Evolutionary conservation across 2,113 vertebrate genomes (phyloP), one percentile per base, ranked within the genome.

Genomic region (Microcebus lehilahytsara): DNA sequence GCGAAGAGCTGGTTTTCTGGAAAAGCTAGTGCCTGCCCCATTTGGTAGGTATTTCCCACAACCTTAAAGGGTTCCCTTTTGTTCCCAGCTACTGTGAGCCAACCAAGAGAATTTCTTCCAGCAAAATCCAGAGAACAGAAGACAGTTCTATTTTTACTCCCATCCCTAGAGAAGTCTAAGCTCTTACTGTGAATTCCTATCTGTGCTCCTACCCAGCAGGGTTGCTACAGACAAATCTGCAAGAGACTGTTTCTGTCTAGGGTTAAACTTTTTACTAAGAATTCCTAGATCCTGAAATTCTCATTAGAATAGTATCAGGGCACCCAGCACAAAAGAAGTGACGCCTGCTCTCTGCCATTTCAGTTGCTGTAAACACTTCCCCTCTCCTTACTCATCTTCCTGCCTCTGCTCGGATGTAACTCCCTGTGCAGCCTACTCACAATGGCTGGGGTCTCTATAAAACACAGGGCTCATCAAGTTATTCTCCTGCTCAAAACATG

Each of bases 241-340:
- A 94, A 90, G n/a, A 64, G 0, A 93, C 53, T 86, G 17, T 23
- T 51, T 46, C 23, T 56, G 66, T 80, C 69, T 27, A 66, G 96
- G 94, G 94, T 96, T 93, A 96, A 96, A 94, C 32, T 78, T 42
- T 27, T 85, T 77, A 46, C 11, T 2, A 90, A 96, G 93, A 93
- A 19, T 51, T 32, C 37, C 69, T 22, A 87, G 22, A 75, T 90
- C 22, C 87, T 0, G 0, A 80, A 42, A 2, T 72, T 46, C 34
- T 93, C 30, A 23, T 95, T 53, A 95, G 87, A 96, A 94, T 74
- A 94, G 66, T 19, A 95, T 89, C 66, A 85, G 89, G 85, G 86
- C 72, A 96, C 25, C 11, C 12, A 11, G 75, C 2, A 69, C 58
- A 17, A 23, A 69, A 49, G 12, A 66, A n/a, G 13, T 1, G 7